Percentiles rank a stretch among this genome's conserved stretches.
phyloP scores from a whole-genome alignment of 2,113 vertebrate species.

The Catagonus wagneri region DNA sequence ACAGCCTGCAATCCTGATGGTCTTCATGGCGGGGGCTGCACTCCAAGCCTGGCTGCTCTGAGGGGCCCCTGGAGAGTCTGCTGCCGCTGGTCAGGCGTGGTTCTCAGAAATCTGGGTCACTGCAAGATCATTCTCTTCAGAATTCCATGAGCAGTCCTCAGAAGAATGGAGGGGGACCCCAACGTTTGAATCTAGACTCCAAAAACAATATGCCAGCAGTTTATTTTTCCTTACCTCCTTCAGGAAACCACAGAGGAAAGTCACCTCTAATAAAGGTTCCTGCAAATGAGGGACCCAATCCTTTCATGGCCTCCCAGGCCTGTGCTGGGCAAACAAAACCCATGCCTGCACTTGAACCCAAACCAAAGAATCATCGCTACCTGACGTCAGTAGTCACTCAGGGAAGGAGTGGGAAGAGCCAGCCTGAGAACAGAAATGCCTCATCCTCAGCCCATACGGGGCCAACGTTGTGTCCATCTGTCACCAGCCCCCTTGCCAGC shows the following conservation, averaged over 20 bases:
- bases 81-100: not conserved
- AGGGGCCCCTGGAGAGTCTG: not conserved
- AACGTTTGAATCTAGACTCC: not conserved
- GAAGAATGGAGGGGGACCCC: not conserved
- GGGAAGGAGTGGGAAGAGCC: not conserved
- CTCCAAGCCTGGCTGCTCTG: not conserved
- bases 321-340: not conserved
- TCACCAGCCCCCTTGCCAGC: not conserved
- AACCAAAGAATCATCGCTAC: not conserved
- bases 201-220: not conserved
- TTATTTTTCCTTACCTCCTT: not conserved
- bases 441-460: not conserved
- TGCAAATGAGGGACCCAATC: rapidly evolving
- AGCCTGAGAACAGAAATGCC: not conserved
- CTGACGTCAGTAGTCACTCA: not conserved
- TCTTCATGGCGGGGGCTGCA: not conserved
- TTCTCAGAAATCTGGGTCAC: constrained; percentile 2
- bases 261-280: not conserved
- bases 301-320: not conserved
- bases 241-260: not conserved
- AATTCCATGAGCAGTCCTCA: not conserved
- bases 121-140: not conserved
- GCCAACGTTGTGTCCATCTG: not conserved
- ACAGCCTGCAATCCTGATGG: not conserved
- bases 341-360: not conserved